Base-by-base conservation (phyloP, 1,140 invertebrate species). In the Heliconius hermathena region DNA sequence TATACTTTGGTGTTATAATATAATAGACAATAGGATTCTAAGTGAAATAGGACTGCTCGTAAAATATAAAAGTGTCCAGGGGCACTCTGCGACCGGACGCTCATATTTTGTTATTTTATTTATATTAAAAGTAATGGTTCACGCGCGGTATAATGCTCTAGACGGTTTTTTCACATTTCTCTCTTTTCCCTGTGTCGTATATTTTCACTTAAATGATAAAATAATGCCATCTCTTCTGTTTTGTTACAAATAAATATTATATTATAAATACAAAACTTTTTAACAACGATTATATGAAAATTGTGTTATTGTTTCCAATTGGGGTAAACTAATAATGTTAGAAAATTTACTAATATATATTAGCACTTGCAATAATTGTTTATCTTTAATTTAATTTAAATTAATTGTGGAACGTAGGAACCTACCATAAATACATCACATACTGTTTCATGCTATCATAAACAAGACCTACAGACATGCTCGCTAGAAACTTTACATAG, bases 31-130 rank as follows among this genome's bases (percentile, higher is more conserved):
- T 26, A 66, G 9, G 11, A 29, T 66, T 26, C 36, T 72, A 36
- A 72, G 71, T 72, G 36, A 72, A 72, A 72, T 72, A 72, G 36
- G 71, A 41, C n/a, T 36, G 38, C 78, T 76, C 82, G 84, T 90
- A 89, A 91, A 93, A 92, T 94, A 92, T 92, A 92, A 94, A 94
- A 93, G 91, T 91, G 90, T 89, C 87, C 86, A 84, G 90, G 89
- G 91, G 90, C 90, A 92, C 93, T 91, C 91, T 86, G 84, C 91
- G 90, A 92, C 91, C 91, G 92, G 92, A 92, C 92, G 85, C 93
- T 94, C 93, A 94, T 94, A 94, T 94, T 94, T 93, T 94, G 93
- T 93, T 94, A 93, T 94, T 94, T 94, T 93, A 93, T 94, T 94
- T 94, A 94, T 94, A 94, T 94, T 92, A 94, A 94, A 94, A 94